phyloP scores from a whole-genome alignment of 2,888 invertebrate species.

The Calameuta idolon region DNA sequence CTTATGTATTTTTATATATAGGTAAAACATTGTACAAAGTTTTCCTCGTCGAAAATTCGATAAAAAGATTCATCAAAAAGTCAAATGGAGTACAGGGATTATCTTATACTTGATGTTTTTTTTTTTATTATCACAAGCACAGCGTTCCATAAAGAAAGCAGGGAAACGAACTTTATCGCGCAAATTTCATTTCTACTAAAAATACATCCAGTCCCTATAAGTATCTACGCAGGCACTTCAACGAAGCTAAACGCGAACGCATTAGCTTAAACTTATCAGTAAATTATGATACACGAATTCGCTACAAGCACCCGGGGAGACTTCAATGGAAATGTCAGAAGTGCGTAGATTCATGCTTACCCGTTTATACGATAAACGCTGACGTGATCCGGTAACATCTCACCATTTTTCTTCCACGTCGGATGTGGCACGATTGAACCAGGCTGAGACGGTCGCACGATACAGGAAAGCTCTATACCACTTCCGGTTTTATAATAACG shows the following conservation, averaged over 20 bases:
- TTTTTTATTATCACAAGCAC: not conserved
- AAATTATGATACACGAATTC: slow-evolving; percentile 34
- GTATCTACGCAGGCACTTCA: not conserved
- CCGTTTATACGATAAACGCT: slow-evolving; percentile 61
- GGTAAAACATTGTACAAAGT: not conserved
- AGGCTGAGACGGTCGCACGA: slow-evolving; percentile 67
- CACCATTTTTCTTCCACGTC: slow-evolving; percentile 59
- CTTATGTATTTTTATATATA: not conserved
- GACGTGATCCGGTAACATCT: slow-evolving; percentile 56
- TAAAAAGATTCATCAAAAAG: not conserved
- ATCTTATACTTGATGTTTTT: not conserved
- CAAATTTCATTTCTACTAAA: not conserved
- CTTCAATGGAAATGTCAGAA: not conserved
- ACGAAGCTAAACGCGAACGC: not conserved
- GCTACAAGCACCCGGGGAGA: not conserved
- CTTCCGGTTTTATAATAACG: slow-evolving; percentile 82
- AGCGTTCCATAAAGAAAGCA: not conserved
- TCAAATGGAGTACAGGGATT: not conserved
- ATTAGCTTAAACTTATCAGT: slow-evolving; percentile 63
- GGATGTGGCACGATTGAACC: slow-evolving; percentile 61
- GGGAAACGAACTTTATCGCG: not conserved
- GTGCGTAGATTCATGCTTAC: slow-evolving; percentile 40
- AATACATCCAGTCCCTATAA: not conserved
- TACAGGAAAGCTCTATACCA: slow-evolving; percentile 77
- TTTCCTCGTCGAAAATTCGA: not conserved